A percentile compares a stretch with the other conserved stretches of the same genome.
These are phyloP conservation scores for Armadillidium nasatum DNA, from an alignment of 1,140 invertebrate species.

Conservation along the genomic window DNA sequence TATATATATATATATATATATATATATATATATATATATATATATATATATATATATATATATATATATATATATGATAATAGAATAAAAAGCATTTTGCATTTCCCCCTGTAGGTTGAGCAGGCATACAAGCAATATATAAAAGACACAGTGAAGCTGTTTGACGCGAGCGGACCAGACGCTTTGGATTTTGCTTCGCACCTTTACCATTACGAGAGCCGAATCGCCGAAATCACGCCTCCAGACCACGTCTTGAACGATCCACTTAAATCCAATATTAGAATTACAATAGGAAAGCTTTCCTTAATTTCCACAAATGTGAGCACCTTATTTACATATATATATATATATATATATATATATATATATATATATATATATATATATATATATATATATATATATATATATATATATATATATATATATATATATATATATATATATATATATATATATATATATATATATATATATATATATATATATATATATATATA, in stretches of 20 bases:
- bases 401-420: no score
- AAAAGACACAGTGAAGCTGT: conserved; percentile 51
- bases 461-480: neutral
- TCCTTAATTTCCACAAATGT: conserved; percentile 51
- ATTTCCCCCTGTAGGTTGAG: conserved; percentile 49
- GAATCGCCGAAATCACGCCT: conserved; percentile 55
- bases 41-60: no score
- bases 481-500: no score
- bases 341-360: no score
- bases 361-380: no score
- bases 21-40: no score
- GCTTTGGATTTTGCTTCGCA: conserved; percentile 57
- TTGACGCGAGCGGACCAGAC: conserved; percentile 54
- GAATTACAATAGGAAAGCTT: conserved; percentile 51
- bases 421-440: neutral
- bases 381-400: no score
- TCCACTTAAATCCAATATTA: conserved; percentile 49
- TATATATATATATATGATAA: no score
- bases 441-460: neutral
- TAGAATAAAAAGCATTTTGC: no score
- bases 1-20: no score
- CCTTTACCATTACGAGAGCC: conserved; percentile 58
- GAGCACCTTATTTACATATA: conserved; percentile 33
- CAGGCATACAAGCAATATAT: conserved; percentile 57
- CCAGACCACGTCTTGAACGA: conserved; percentile 46